A percentile compares a stretch with the other conserved stretches of the same genome.
Evolutionary conservation across 2,113 vertebrate genomes (phyloP).

Genomic region (Corythaeola cristata): DNA sequence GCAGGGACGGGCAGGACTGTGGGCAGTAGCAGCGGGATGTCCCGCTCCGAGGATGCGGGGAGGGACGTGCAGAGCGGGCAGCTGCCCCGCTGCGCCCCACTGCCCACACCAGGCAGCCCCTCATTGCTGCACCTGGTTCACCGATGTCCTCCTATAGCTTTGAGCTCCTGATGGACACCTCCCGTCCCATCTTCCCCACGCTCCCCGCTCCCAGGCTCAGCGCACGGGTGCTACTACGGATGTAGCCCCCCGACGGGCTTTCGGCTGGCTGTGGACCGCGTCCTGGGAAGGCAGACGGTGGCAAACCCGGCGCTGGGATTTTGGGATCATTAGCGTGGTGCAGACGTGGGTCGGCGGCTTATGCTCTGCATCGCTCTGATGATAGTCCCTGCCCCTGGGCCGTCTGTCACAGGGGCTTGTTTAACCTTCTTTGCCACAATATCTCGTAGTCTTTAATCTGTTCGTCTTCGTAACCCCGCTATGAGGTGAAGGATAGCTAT

Average conservation of each 20-base stretch:
- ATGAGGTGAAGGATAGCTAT: slow-evolving; percentile 58
- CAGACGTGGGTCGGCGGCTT: not conserved
- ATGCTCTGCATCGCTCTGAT: slow-evolving; percentile 21
- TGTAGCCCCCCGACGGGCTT: not conserved
- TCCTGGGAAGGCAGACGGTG: not conserved
- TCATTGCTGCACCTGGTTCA: not conserved
- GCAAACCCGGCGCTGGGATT: not conserved
- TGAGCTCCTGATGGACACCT: not conserved
- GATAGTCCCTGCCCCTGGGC: slow-evolving; percentile 51
- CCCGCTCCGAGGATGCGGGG: fast-evolving
- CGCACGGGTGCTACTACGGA: not conserved
- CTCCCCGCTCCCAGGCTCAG: not conserved
- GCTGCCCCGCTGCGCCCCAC: not conserved
- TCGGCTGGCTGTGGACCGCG: not conserved
- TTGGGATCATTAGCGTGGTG: slow-evolving; percentile 29
- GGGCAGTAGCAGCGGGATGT: not conserved
- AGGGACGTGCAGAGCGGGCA: not conserved
- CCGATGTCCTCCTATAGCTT: not conserved
- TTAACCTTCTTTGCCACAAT: slow-evolving; percentile 58
- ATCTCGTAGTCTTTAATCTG: slow-evolving; percentile 62
- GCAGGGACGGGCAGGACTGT: not conserved
- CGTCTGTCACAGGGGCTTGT: slow-evolving; percentile 52
- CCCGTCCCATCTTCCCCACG: fast-evolving
- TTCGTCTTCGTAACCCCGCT: slow-evolving; percentile 52
- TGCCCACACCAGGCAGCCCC: not conserved